A percentile compares a stretch with the other conserved stretches of the same genome.
These are phyloP conservation scores for Eulemur albifrons DNA, from an alignment of 2,797 vertebrate genomes.

Conservation along the genomic window DNA sequence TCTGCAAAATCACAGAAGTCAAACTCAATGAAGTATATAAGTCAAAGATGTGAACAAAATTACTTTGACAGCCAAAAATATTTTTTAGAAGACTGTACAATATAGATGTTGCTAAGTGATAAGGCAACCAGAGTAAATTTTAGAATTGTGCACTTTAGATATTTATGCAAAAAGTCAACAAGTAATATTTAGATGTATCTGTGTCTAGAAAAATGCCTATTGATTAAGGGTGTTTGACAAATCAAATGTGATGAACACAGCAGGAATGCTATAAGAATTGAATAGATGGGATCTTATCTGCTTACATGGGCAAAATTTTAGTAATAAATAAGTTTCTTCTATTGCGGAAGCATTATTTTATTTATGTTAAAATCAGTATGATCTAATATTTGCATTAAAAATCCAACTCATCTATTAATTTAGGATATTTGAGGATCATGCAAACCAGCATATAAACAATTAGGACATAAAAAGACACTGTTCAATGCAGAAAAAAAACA, in stretches of 20 bases:
- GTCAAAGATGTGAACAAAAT: neutral
- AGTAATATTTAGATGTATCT: neutral
- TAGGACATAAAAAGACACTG: neutral
- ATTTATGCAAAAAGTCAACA: slow-evolving; percentile 9
- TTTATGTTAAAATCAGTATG: slow-evolving; percentile 3
- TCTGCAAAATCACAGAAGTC: neutral
- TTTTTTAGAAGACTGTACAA: neutral
- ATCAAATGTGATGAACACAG: slow-evolving; percentile 28
- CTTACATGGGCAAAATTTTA: slow-evolving; percentile 6
- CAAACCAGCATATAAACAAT: neutral
- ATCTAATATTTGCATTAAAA: neutral
- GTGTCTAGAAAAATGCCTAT: neutral
- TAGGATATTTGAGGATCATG: neutral
- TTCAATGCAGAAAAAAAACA: neutral
- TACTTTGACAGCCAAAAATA: neutral
- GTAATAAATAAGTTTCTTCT: slow-evolving; percentile 9
- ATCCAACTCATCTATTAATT: neutral
- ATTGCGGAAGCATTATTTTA: neutral
- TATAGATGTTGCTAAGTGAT: neutral
- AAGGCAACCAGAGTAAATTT: slow-evolving; percentile 16
- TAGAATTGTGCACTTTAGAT: neutral
- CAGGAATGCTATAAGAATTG: neutral
- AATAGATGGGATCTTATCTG: neutral
- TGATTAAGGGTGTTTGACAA: slow-evolving; percentile 39
- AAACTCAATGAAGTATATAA: neutral